A percentile compares a stretch with the other conserved stretches of the same genome.
These are phyloP conservation scores for Macrotis lagotis DNA, from an alignment of 2,113 vertebrate genomes.

Conservation along the genomic window DNA sequence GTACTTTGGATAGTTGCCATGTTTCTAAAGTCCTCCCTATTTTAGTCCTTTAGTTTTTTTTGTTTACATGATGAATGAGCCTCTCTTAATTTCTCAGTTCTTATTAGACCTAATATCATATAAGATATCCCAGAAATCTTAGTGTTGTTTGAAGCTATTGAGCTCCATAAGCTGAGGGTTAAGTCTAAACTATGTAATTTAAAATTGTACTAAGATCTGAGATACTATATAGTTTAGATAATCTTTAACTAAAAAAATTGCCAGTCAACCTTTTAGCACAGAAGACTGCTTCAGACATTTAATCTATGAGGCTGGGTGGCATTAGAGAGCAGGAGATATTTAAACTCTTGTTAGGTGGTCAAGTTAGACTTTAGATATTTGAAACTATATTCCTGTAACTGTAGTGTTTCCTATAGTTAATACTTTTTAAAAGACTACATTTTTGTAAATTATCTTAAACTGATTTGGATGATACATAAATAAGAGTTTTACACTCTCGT, in stretches of 20 bases:
- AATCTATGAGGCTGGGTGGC: neutral
- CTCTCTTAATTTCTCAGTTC: neutral
- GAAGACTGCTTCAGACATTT: neutral
- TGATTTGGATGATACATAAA: neutral
- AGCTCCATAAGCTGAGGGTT: neutral
- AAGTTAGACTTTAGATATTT: neutral
- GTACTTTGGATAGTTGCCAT: neutral
- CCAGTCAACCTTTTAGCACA: slow-evolving; percentile 17
- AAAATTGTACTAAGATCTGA: neutral
- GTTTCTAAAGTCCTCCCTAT: neutral
- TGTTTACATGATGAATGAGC: neutral
- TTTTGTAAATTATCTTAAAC: neutral
- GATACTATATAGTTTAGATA: neutral
- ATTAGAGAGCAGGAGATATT: neutral
- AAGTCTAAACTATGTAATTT: neutral
- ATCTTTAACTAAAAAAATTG: neutral
- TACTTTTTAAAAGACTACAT: neutral
- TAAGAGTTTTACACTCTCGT: neutral
- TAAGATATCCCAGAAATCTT: neutral
- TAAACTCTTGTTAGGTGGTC: neutral
- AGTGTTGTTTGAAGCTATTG: neutral
- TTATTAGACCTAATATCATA: neutral
- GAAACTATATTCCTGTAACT: neutral
- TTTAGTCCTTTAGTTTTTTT: neutral
- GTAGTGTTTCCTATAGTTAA: slow-evolving; percentile 8